A percentile compares a stretch with the other conserved stretches of the same genome.
Conservation (phyloP, 2,113 vertebrate genomes). For the Rattus rattus region DNA sequence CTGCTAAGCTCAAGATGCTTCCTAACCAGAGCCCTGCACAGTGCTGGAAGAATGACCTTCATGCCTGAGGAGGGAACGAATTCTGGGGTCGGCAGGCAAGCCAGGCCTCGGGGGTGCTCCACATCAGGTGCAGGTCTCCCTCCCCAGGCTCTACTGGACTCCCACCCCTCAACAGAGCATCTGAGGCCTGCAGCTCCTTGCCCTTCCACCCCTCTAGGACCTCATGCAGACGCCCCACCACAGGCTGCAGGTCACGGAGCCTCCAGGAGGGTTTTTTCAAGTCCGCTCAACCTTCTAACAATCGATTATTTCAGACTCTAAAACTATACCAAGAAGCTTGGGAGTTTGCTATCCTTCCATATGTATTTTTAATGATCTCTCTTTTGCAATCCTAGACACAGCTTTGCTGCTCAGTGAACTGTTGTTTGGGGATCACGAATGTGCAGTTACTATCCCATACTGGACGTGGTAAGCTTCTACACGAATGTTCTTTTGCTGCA, state of each 20-base stretch:
- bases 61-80: background rate
- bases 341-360: background rate
- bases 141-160: background rate
- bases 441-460: too few relatives aligned
- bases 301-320: constrained; percentile 1
- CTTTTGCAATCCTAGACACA: background rate
- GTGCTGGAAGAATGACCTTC: background rate
- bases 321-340: constrained; percentile 13
- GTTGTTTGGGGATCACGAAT: background rate
- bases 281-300: background rate
- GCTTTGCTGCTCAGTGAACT: background rate
- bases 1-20: background rate
- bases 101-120: background rate
- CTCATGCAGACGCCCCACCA: background rate
- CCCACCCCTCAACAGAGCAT: background rate
- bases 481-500: background rate
- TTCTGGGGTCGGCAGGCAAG: background rate
- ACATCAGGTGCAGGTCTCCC: too few relatives aligned
- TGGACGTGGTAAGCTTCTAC: background rate
- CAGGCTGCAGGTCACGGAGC: background rate
- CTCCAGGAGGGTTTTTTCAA: background rate
- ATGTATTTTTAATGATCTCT: constrained; percentile 38
- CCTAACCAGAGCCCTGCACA: background rate
- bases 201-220: background rate
- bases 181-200: background rate